These are phyloP conservation scores for Ephestia elutella DNA, from an alignment of 1,140 invertebrate species.

Conservation along the genomic window DNA sequence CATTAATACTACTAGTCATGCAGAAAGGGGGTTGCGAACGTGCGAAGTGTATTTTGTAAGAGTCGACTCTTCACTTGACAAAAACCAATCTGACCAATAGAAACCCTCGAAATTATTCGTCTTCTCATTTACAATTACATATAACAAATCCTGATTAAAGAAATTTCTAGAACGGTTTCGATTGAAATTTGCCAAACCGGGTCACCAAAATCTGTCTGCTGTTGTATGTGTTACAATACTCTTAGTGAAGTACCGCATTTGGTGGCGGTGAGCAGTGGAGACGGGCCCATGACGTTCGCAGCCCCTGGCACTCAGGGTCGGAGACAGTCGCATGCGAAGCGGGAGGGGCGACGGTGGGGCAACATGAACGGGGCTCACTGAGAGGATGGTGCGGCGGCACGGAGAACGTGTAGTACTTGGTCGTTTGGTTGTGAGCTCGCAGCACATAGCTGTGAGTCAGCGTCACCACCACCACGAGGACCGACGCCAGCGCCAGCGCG, in stretches of 20 bases:
- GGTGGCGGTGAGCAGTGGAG: conserved; percentile 44
- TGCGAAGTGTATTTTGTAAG: conserved; percentile 36
- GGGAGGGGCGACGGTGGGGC: conserved; percentile 72
- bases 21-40: conserved; percentile 70
- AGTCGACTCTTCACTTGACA: conserved; percentile 34
- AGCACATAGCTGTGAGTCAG: conserved; percentile 79
- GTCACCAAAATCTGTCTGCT: conserved; percentile 17
- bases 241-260: conserved; percentile 46
- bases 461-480: conserved; percentile 82
- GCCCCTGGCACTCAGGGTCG: conserved; percentile 66
- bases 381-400: conserved; percentile 74
- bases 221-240: conserved; percentile 34
- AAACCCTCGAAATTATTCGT: neutral
- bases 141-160: too few relatives aligned
- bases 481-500: conserved; percentile 79
- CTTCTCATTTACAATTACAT: neutral
- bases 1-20: conserved; percentile 55
- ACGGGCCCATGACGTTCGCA: conserved; percentile 58
- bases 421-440: conserved; percentile 74
- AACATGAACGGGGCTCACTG: conserved; percentile 74
- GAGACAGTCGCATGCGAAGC: conserved; percentile 73
- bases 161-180: conserved; percentile 15
- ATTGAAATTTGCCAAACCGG: conserved; percentile 28
- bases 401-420: conserved; percentile 78
- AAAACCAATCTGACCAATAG: conserved; percentile 25